Percentiles rank a stretch among this genome's conserved stretches.
These are phyloP conservation scores for Gymnopithys bicolor DNA, from an alignment of 2,797 vertebrate genomes.

Conservation along the genomic window DNA sequence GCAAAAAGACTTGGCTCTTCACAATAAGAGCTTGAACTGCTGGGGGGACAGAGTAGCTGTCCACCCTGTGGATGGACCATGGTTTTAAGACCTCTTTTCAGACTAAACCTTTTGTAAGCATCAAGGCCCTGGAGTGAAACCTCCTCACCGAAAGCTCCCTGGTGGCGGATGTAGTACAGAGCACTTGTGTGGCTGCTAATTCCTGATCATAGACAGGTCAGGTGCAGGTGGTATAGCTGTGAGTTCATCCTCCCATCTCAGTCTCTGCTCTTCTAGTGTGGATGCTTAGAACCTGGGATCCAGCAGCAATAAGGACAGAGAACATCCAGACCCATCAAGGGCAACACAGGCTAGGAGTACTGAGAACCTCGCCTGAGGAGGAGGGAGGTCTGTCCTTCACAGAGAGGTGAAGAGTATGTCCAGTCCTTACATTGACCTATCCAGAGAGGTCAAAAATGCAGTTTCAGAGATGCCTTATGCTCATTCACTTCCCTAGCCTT, in stretches of 20 bases:
- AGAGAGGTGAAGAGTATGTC: background rate
- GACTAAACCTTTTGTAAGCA: background rate
- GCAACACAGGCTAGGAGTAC: background rate
- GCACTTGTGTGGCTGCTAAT: background rate
- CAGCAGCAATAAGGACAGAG: background rate
- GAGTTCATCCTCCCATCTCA: background rate
- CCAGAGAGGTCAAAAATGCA: background rate
- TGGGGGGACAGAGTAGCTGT: background rate
- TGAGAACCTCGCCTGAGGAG: background rate
- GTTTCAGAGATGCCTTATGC: background rate
- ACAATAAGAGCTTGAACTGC: background rate
- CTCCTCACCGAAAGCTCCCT: background rate
- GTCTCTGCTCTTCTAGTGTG: background rate
- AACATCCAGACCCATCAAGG: background rate
- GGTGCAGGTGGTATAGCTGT: background rate
- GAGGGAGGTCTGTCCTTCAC: background rate
- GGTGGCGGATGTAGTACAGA: rapidly evolving
- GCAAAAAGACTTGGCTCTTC: background rate
- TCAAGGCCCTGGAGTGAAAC: background rate
- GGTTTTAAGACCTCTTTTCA: background rate
- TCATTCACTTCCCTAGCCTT: background rate
- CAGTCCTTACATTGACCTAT: background rate
- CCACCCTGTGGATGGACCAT: background rate
- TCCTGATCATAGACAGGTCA: background rate
- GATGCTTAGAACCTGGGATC: background rate